phyloP scores from a whole-genome alignment of 2,888 invertebrate genomes.

The Hartigia nigra region DNA sequence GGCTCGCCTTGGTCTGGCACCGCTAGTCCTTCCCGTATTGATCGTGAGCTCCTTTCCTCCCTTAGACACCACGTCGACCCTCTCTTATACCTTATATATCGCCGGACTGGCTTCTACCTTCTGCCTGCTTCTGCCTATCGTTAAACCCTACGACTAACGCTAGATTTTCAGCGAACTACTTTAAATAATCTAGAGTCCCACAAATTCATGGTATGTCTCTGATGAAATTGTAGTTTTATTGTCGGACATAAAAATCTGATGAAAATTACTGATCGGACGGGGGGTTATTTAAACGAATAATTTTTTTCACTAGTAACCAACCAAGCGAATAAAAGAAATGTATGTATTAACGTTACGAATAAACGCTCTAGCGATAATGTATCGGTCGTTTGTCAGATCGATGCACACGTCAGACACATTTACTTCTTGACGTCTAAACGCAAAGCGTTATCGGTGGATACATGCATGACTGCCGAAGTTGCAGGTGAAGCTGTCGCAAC shows the following conservation, averaged over 20 bases:
- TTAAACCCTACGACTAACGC: background rate
- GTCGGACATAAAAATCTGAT: background rate
- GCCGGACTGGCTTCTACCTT: constrained; percentile 34
- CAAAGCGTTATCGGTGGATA: constrained; percentile 3
- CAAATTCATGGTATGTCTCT: background rate
- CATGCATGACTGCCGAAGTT: constrained; percentile 17
- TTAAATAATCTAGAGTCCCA: background rate
- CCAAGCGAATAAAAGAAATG: background rate
- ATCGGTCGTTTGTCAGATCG: background rate
- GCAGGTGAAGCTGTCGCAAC: constrained; percentile 44
- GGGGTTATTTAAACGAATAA: background rate
- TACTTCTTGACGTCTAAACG: background rate
- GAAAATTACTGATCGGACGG: background rate
- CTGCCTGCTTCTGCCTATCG: constrained; percentile 9
- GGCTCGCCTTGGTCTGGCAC: constrained; percentile 64
- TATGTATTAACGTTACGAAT: background rate
- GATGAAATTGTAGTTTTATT: background rate
- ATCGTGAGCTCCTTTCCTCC: constrained; percentile 62
- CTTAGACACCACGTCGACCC: constrained; percentile 58
- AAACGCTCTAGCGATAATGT: background rate
- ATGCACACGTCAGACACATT: background rate
- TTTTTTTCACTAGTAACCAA: background rate
- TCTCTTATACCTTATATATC: constrained; percentile 43
- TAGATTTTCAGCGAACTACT: constrained; percentile 2
- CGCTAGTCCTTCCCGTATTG: constrained; percentile 65